These are phyloP conservation scores for Heliconius melpomene DNA, from an alignment of 1,140 invertebrate species.

Conservation along the genomic window DNA sequence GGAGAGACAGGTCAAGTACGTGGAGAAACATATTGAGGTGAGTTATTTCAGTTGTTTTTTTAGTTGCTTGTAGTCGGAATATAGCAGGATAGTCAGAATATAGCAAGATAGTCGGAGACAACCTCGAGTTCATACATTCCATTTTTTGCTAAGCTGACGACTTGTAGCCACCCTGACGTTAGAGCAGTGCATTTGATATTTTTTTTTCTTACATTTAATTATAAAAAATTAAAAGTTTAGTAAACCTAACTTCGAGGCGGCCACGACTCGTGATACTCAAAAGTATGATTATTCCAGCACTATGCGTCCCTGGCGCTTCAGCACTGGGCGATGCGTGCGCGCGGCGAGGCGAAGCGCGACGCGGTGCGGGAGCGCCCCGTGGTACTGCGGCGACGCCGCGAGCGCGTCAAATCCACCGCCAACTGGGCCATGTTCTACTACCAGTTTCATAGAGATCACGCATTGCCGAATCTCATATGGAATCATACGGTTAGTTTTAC, in stretches of 20 bases:
- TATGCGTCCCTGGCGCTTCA: conserved; percentile 88
- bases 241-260: too few species aligned
- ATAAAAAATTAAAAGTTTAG: too few species aligned
- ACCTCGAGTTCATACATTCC: too few species aligned
- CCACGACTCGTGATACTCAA: neutral
- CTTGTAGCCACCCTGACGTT: too few species aligned
- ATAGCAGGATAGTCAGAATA: too few species aligned
- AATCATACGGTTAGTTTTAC: conserved; percentile 91
- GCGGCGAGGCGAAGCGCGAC: conserved; percentile 81
- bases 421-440: conserved; percentile 98
- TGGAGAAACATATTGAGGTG: conserved; percentile 90
- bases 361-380: conserved; percentile 86
- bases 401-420: conserved; percentile 94
- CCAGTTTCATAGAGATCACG: conserved; percentile 97
- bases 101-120: too few species aligned
- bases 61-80: too few species aligned
- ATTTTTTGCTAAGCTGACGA: too few species aligned
- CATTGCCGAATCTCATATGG: conserved; percentile 98
- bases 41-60: conserved; percentile 28
- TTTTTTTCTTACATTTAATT: too few species aligned
- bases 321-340: conserved; percentile 89
- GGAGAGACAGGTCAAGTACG: conserved; percentile 87
- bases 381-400: conserved; percentile 93
- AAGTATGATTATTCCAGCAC: conserved; percentile 56
- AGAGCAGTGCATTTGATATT: too few species aligned